phyloP scores from a whole-genome alignment of 2,888 invertebrate genomes.

The Ceriagrion tenellum region DNA sequence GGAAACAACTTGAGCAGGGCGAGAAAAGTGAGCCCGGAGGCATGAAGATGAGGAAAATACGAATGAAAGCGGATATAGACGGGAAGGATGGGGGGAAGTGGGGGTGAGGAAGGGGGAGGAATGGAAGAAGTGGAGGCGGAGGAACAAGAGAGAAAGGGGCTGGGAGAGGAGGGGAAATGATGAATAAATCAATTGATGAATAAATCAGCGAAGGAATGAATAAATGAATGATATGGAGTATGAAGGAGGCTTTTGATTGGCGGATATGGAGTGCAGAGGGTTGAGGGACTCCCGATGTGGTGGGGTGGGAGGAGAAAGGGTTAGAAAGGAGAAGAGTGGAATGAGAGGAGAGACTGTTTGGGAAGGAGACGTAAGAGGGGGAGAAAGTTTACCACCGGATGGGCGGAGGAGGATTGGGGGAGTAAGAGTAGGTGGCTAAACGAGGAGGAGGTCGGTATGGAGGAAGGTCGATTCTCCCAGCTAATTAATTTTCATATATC shows the following conservation, averaged over 20 bases:
- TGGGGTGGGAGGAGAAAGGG: constrained; percentile 16
- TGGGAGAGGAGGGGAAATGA: neutral
- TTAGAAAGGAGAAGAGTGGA: neutral
- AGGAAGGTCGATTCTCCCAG: neutral
- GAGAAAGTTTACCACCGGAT: neutral
- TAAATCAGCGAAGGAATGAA: constrained; percentile 61
- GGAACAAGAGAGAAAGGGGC: neutral
- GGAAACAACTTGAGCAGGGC: neutral
- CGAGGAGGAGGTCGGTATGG: neutral
- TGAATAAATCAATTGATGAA: constrained; percentile 67
- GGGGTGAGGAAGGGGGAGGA: neutral
- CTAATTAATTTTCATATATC: constrained; percentile 49
- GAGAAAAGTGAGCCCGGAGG: neutral
- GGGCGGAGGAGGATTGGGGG: neutral
- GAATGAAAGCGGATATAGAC: neutral
- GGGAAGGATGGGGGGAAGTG: neutral
- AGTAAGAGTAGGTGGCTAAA: neutral
- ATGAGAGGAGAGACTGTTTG: neutral
- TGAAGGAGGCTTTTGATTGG: constrained; percentile 53
- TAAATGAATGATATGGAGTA: constrained; percentile 66
- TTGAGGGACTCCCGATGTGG: constrained; percentile 8
- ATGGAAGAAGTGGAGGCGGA: neutral
- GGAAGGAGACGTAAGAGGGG: neutral
- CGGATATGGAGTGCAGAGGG: constrained; percentile 43
- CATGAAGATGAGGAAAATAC: neutral